Base-by-base conservation (phyloP, 2,888 invertebrate genomes). In the Cheilosia impressa region DNA sequence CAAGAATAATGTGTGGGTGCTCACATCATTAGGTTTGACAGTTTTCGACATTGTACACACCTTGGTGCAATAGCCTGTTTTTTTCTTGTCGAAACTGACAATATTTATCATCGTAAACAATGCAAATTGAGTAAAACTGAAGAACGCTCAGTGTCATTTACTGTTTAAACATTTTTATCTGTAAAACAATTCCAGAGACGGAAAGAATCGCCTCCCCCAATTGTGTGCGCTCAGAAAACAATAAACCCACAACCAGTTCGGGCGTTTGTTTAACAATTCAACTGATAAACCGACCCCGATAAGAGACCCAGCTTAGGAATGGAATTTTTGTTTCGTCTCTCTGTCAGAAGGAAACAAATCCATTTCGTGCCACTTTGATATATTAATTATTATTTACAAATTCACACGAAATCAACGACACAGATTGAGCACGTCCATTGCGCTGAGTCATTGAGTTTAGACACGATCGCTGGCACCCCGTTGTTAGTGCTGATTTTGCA, bases 371-470 rank as follows among this genome's bases (percentile, higher is more conserved):
- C 43, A 68, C n/a, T 45, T 5, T 22, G 6, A 19, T 34, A 55
- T 22, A 63, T 17, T 55, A 17, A n/a, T 55, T 24, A n/a, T 62
- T 15, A 63, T 63, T 55, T 63, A 53, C 53, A 45, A 62, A 71
- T 19, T 38, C 24, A 27, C 43, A 60, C 38, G 17, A 27, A 60
- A 45, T 24, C 71, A 52, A 53, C 17, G n/a, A 50, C 4, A 31
- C 10, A n/a, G 13, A 41, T 41, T 60, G 22, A 43, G 31, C 47
- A 65, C 65, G 62, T 65, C 41, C 65, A 27, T 24, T 19, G 75
- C 34, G 73, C 50, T 75, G 75, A 75, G 38, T 75, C 75, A 69
- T 69, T 34, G n/a, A 27, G 58, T 75, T 66, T 50, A 50, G 38
- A 27, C 65, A 66, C 50, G 75, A 75, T 75, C 75, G 17, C 19